Evolutionary conservation across 2,113 vertebrate species (phyloP).

Genomic region (Eclectus roratus): DNA sequence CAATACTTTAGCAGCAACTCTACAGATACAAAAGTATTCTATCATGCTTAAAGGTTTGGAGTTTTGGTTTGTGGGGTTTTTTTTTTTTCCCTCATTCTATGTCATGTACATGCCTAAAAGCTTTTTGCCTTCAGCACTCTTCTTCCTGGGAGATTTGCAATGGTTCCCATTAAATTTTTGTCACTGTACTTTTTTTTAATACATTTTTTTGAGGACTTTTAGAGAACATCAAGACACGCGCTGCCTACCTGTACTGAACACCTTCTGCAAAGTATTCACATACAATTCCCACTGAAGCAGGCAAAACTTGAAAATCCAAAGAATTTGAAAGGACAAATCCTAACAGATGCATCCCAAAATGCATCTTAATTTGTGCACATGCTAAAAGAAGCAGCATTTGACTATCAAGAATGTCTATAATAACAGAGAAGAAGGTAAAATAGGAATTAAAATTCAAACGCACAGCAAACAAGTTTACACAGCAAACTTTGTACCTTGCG

Average conservation of each 20-base stretch:
- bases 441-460: not conserved
- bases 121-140: not conserved
- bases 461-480: slow-evolving; percentile 56
- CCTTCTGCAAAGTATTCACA: not conserved
- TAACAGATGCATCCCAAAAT: not conserved
- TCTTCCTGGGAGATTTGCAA: not conserved
- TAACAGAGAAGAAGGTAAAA: not conserved
- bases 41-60: not conserved
- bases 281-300: not conserved
- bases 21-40: not conserved
- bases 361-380: not conserved
- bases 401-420: not conserved
- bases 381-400: not conserved
- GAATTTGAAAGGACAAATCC: not conserved
- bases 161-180: not conserved
- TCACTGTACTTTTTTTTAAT: not conserved
- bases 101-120: not conserved
- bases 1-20: not conserved
- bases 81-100: not conserved
- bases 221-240: not conserved
- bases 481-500: slow-evolving; percentile 84
- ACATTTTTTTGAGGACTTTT: not conserved
- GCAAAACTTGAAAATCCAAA: not conserved
- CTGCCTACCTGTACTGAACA: not conserved
- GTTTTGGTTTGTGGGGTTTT: not conserved